Evolutionary conservation across 1,140 invertebrate genomes (phyloP), one percentile per base, ranked within the genome.

Genomic region (Heliconius himera): DNA sequence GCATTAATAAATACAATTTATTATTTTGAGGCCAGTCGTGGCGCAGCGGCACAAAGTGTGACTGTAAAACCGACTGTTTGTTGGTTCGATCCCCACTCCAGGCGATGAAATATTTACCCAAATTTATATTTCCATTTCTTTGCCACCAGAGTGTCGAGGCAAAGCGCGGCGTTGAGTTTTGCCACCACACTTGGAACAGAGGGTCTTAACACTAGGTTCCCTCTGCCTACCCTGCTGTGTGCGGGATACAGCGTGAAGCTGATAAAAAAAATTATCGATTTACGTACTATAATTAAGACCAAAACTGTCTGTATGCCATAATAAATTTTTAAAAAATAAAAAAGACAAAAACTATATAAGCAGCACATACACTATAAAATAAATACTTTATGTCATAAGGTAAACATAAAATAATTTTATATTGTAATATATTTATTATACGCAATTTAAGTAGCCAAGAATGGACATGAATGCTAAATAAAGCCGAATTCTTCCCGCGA

Each of bases 401-500:
- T 66, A 66, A 66, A 66, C 26, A 5, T 66, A 29, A 66, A 66
- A 66, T 66, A 81, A 54, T 46, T 66, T 66, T 66, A 66, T 66
- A 66, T 26, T 16, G 11, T 29, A 66, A 66, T 66, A 66, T 16
- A 16, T 29, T 66, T 16, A 16, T 29, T 66, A 66, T 16, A 66
- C 60, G 54, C 75, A 33, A 46, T 70, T 76, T 74, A 73, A 80
- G 76, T 73, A 79, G 51, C 73, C 72, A 70, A 78, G 79, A 79
- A 75, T 78, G 74, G 77, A 75, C 74, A 81, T 79, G 78, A 76
- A 80, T 82, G 81, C 78, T 82, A 80, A 85, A 84, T 83, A 79
- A 80, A 77, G 81, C 66, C 13, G 73, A 79, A 54, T 82, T 71
- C 75, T 60, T 54, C 79, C 78, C 54, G 72, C 41, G 60, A 79